phyloP scores from a whole-genome alignment of 2,113 vertebrate species.

The Corythaeola cristata region DNA sequence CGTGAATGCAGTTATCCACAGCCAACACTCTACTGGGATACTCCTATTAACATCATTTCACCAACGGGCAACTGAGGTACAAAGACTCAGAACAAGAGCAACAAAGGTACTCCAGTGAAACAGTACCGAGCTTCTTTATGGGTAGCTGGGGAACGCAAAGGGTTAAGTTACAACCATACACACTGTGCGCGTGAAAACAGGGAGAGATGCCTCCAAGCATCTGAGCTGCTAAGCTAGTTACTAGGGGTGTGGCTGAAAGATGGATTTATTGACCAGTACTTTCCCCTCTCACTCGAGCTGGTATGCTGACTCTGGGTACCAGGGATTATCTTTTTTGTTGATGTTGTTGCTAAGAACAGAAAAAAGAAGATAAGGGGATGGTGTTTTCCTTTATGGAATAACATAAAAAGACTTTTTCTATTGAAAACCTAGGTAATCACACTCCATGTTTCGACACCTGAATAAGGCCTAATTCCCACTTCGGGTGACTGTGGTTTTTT shows the following conservation, averaged over 20 bases:
- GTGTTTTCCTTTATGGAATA: background rate
- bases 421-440: background rate
- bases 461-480: background rate
- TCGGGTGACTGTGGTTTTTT: background rate
- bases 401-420: background rate
- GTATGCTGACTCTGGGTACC: background rate
- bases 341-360: background rate
- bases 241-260: background rate
- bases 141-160: background rate
- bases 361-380: background rate
- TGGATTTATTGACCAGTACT: background rate
- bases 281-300: background rate
- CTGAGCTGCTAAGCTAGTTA: background rate
- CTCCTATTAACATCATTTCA: background rate
- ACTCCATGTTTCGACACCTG: rapidly evolving
- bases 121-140: background rate
- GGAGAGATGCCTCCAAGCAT: background rate
- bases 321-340: background rate
- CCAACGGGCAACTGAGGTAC: background rate
- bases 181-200: rapidly evolving
- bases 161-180: background rate
- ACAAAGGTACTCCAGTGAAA: background rate
- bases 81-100: background rate
- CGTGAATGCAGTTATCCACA: background rate
- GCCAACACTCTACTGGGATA: background rate